Evolutionary conservation across 2,888 invertebrate species (phyloP).

Genomic region (Drosophila anomalipes): DNA sequence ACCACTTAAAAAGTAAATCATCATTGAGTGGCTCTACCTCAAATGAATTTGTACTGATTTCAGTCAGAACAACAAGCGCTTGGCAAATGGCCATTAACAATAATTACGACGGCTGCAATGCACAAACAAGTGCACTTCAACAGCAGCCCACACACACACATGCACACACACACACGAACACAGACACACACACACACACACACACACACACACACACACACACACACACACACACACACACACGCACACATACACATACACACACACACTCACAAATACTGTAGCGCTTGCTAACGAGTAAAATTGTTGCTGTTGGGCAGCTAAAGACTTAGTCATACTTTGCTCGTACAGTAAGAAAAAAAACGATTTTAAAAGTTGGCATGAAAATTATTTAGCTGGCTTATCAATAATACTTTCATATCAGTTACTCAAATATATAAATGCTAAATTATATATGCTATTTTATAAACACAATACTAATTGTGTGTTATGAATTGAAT

Average conservation of each 20-base stretch:
- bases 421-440: not conserved
- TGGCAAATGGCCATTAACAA: conserved; percentile 78
- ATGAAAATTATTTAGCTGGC: not conserved
- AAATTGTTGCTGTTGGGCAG: not conserved
- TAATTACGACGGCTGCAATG: conserved; percentile 79
- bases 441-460: not conserved
- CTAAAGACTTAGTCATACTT: conserved; percentile 3
- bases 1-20: conserved; percentile 47
- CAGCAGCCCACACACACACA: conserved; percentile 26
- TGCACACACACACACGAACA: not conserved
- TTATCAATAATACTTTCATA: not conserved
- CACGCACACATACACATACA: not conserved
- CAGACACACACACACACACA: conserved; percentile 9
- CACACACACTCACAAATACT: conserved; percentile 19
- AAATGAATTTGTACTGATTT: conserved; percentile 48
- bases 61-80: conserved; percentile 46
- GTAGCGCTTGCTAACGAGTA: conserved; percentile 14
- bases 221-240: not conserved
- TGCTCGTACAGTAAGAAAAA: not conserved
- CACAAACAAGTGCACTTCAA: conserved; percentile 74
- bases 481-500: not conserved
- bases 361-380: not conserved
- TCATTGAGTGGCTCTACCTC: conserved; percentile 35
- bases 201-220: conserved; percentile 7
- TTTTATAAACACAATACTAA: not conserved